A percentile compares a stretch with the other conserved stretches of the same genome.
These are phyloP conservation scores for Aphelenchoides avenae DNA, from an alignment of 1,140 invertebrate species.

Conservation along the genomic window DNA sequence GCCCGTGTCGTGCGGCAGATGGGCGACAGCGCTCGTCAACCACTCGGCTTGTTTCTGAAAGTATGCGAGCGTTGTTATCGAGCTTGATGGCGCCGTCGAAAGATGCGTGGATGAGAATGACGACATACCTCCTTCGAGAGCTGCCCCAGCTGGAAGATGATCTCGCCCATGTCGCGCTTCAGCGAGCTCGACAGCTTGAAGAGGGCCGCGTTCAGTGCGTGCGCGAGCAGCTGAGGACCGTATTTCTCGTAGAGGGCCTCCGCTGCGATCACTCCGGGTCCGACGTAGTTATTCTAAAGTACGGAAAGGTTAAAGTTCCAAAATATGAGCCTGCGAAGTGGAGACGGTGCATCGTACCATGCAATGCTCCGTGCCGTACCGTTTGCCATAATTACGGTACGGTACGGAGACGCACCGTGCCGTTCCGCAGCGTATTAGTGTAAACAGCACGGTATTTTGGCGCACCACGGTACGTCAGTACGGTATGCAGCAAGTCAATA, in stretches of 20 bases:
- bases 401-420: too few species aligned
- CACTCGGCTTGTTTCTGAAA: constrained; percentile 32
- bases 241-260: constrained; percentile 14
- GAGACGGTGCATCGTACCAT: too few species aligned
- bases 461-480: too few species aligned
- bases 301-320: not conserved
- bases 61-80: constrained; percentile 2
- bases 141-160: constrained; percentile 22
- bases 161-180: constrained; percentile 34
- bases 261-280: not conserved
- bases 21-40: constrained; percentile 17
- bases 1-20: constrained; percentile 36
- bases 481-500: too few species aligned
- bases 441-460: too few species aligned
- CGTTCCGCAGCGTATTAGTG: too few species aligned
- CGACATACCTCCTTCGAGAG: constrained; percentile 19
- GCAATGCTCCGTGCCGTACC: too few species aligned
- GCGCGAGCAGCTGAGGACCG: constrained; percentile 22
- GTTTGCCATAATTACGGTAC: too few species aligned
- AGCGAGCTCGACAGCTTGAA: constrained; percentile 30
- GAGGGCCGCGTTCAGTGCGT: constrained; percentile 16
- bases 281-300: constrained; percentile 7
- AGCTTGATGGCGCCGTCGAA: not conserved
- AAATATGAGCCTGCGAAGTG: too few species aligned
- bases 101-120: too few species aligned